Base-by-base conservation (phyloP, 1,140 invertebrate genomes). In the Aphis gossypii region DNA sequence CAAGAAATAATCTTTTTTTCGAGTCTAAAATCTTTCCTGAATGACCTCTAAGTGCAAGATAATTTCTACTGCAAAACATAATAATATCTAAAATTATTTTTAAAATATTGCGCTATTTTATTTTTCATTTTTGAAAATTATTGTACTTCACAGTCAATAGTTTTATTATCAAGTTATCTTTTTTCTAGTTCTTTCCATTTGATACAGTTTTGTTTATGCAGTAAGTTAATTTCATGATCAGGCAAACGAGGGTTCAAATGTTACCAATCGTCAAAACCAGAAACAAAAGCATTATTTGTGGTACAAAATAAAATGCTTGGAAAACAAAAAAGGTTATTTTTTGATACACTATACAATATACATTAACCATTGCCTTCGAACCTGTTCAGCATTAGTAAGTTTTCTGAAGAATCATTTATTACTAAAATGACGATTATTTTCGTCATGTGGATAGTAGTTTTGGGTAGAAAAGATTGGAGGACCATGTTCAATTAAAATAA, bases 201-300 rank as follows among this genome's bases (percentile, higher is more conserved):
- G 8, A 84, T 84, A 84, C 83, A 84, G 83, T 84, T 84, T 84
- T 84, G 83, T 84, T 84, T 87, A 46, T 87, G 84, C 23, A 87
- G 84, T 87, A 87, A 87, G 84, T 87, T 87, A 87, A 25, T 87
- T 44, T 46, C 84, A 88, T 88, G 44, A 88, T 88, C 30, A 88
- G 86, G 86, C 86, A 88, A 88, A 88, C 41, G 48, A 88, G 48
- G 86, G 86, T 88, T 46, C 30, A 88, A 88, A 51, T 48, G 86
- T 88, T 48, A 25, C 41, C 86, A 88, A 48, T 88, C 25, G 86
- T 51, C 48, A 88, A 88, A 88, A 88, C 86, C 86, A 35, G 44
- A n/a, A 88, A 88, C 86, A 88, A 88, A 46, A 48, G 86, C 86
- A 88, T 25, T 51, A 88, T 88, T 88, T 88, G 86, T 88, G 82